Percentiles rank a stretch among this genome's conserved stretches.
phyloP scores from a whole-genome alignment of 2,113 vertebrate species.

The Plotosus lineatus region DNA sequence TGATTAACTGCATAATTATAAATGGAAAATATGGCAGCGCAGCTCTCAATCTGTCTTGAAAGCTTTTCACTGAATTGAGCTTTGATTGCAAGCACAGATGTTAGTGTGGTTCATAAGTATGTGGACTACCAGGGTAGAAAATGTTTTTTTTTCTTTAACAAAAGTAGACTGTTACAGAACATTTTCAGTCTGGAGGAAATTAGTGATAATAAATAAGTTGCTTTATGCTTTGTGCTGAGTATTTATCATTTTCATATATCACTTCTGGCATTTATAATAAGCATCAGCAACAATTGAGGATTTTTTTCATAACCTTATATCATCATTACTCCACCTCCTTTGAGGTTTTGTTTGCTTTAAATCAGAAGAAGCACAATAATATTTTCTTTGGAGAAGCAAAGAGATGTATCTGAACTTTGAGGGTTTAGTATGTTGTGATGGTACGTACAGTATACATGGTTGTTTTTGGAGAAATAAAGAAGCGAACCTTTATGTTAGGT shows the following conservation, averaged over 20 bases:
- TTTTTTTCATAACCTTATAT: conserved; percentile 26
- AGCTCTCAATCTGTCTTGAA: conserved; percentile 74
- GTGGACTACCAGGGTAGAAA: background rate
- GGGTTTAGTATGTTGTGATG: conserved; percentile 14
- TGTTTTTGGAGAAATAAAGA: conserved; percentile 14
- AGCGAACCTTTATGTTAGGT: conserved; percentile 16
- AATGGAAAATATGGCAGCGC: conserved; percentile 59
- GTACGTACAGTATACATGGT: conserved; percentile 1
- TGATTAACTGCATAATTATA: background rate
- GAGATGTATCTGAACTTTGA: conserved; percentile 31
- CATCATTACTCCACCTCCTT: conserved; percentile 18
- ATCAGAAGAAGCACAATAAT: conserved; percentile 38
- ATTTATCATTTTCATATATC: conserved; percentile 8
- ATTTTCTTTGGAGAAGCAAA: conserved; percentile 44
- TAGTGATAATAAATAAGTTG: background rate
- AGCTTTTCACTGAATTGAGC: conserved; percentile 67
- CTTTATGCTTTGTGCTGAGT: conserved; percentile 9
- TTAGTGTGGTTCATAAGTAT: background rate
- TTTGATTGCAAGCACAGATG: conserved; percentile 40
- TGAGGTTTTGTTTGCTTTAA: conserved; percentile 24
- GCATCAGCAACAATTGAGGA: conserved; percentile 31
- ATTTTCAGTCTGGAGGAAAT: conserved; percentile 24
- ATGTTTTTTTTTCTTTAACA: background rate
- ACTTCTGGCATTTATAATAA: conserved; percentile 24
- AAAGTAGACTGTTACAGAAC: conserved; percentile 12